Evolutionary conservation across 2,113 vertebrate genomes (phyloP).

Genomic region (Upupa epops): DNA sequence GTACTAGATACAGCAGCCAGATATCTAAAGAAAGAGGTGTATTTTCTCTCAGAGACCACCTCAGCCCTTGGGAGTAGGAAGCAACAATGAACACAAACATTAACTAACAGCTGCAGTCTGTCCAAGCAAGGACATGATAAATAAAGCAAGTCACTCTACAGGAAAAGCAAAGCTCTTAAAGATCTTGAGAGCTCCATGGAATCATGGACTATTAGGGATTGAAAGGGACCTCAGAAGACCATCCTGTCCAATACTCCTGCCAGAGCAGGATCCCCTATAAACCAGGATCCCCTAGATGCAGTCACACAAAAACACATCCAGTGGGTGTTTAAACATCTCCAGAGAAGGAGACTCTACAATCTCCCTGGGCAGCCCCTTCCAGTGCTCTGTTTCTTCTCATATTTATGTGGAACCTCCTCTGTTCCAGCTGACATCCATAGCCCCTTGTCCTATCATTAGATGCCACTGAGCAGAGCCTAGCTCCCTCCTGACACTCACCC

Average conservation of each 20-base stretch:
- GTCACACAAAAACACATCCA: not conserved
- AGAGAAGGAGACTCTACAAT: not conserved
- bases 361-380: not conserved
- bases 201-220: no score
- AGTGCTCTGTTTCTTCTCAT: no score
- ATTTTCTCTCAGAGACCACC: not conserved
- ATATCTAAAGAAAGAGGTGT: not conserved
- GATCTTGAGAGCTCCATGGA: not conserved
- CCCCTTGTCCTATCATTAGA: no score
- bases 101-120: not conserved
- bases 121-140: not conserved
- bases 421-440: no score
- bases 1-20: not conserved
- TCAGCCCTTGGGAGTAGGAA: not conserved
- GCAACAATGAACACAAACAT: not conserved
- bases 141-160: not conserved
- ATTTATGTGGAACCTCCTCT: no score
- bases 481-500: no score
- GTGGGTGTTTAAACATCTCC: not conserved
- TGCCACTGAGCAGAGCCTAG: no score
- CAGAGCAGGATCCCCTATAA: fast-evolving
- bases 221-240: not conserved
- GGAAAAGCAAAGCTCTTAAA: not conserved
- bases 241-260: not conserved
- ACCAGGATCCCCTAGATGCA: not conserved